Evolutionary conservation across 2,888 invertebrate species (phyloP).

Genomic region (Nipponacmea schrenckii): DNA sequence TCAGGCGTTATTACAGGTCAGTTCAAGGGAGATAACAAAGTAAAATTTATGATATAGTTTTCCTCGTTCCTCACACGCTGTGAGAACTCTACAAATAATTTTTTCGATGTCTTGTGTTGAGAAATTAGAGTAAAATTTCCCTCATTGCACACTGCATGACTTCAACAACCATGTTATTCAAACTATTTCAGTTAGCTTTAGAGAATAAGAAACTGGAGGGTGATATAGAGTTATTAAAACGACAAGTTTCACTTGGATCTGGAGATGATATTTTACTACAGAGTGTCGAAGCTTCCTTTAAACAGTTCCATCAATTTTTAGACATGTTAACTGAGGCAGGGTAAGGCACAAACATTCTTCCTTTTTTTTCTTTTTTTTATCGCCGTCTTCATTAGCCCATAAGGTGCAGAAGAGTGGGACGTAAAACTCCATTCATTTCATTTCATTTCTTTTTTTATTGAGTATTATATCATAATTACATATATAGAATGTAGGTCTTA

Average conservation of each 20-base stretch:
- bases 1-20: conserved; percentile 56
- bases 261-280: conserved; percentile 64
- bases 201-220: conserved; percentile 58
- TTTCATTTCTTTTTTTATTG: no score
- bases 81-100: no score
- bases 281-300: conserved; percentile 64
- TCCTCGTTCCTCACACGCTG: no score
- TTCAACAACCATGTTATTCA: not conserved
- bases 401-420: no score
- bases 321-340: conserved; percentile 65
- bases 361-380: not conserved
- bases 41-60: not conserved
- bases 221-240: conserved; percentile 39
- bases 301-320: conserved; percentile 66
- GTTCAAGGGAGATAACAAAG: conserved; percentile 8
- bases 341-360: conserved; percentile 41
- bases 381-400: not conserved
- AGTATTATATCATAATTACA: no score
- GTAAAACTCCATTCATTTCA: no score
- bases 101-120: no score
- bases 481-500: no score
- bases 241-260: conserved; percentile 25
- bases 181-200: conserved; percentile 53
- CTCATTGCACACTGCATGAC: no score
- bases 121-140: no score